phyloP scores from a whole-genome alignment of 2,888 invertebrate species.

The Caenorhabditis imperialis region DNA sequence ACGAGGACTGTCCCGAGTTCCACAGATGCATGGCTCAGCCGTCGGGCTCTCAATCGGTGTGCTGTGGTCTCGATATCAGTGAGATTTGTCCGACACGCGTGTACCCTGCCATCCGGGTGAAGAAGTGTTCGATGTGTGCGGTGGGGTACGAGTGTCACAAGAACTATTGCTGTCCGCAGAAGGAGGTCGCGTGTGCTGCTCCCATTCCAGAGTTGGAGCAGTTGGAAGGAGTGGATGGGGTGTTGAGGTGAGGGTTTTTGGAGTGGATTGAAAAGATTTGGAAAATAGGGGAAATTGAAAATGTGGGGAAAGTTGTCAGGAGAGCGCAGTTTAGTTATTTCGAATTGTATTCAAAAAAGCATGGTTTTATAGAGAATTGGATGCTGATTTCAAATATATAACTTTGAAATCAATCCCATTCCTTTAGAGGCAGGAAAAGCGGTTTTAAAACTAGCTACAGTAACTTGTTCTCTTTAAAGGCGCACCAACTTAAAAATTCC shows the following conservation, averaged over 20 bases:
- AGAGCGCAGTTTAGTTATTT: too few relatives aligned
- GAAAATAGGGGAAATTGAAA: neutral
- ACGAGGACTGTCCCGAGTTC: constrained; percentile 46
- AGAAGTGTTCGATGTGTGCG: constrained; percentile 43
- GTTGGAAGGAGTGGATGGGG: neutral
- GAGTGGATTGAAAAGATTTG: neutral
- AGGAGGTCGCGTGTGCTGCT: constrained; percentile 38
- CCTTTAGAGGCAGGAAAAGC: too few relatives aligned
- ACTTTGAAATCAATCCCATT: too few relatives aligned
- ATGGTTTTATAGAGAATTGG: too few relatives aligned
- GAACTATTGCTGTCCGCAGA: constrained; percentile 52
- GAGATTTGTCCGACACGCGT: constrained; percentile 48
- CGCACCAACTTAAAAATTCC: too few relatives aligned
- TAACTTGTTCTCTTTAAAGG: too few relatives aligned
- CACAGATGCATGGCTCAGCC: constrained; percentile 30
- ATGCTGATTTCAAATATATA: too few relatives aligned
- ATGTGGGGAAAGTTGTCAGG: too few relatives aligned
- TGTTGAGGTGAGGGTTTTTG: neutral
- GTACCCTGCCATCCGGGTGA: constrained; percentile 41
- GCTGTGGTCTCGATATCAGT: constrained; percentile 45
- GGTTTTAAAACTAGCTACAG: too few relatives aligned
- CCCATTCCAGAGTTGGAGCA: constrained; percentile 24
- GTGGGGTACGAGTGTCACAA: constrained; percentile 50
- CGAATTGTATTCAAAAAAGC: too few relatives aligned
- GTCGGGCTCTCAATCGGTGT: constrained; percentile 16